Conservation (phyloP, 2,113 vertebrate genomes). For the Eubucco bourcierii region DNA sequence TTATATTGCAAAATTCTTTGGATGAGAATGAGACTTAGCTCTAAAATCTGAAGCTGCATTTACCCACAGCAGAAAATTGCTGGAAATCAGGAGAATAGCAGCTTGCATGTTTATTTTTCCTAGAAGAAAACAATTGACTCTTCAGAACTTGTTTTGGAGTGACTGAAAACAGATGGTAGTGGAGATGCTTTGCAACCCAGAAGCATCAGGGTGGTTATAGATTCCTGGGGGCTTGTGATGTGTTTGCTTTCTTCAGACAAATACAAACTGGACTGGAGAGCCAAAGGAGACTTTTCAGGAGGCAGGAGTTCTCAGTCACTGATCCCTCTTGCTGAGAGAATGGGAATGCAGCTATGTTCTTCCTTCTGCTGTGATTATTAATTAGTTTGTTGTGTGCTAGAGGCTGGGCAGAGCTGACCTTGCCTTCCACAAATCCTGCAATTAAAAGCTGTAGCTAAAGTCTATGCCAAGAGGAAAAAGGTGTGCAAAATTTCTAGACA, state of each 20-base stretch:
- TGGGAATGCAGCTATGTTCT: background rate
- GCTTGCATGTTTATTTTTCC: constrained; percentile 66
- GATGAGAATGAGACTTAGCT: constrained; percentile 36
- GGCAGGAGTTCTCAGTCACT: background rate
- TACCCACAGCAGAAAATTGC: constrained; percentile 72
- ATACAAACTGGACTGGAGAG: background rate
- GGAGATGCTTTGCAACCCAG: constrained; percentile 42
- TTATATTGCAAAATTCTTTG: constrained; percentile 76
- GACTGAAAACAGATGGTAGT: constrained; percentile 57
- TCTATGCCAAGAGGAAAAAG: background rate
- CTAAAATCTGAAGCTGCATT: constrained; percentile 62
- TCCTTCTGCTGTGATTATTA: background rate
- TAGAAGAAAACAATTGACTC: constrained; percentile 68
- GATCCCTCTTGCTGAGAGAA: background rate
- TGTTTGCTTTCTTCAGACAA: constrained; percentile 26
- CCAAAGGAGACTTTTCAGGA: background rate
- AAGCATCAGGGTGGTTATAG: constrained; percentile 27
- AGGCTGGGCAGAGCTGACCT: background rate
- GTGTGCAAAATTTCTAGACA: background rate
- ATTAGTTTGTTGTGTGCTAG: background rate
- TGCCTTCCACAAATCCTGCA: background rate
- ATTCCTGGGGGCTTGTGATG: constrained; percentile 31
- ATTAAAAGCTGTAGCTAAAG: background rate
- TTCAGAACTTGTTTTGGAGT: constrained; percentile 57
- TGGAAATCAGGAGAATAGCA: constrained; percentile 64